Evolutionary conservation across 2,888 invertebrate species (phyloP), one percentile per base, ranked within the genome.

Genomic region (Coelinius sp.): DNA sequence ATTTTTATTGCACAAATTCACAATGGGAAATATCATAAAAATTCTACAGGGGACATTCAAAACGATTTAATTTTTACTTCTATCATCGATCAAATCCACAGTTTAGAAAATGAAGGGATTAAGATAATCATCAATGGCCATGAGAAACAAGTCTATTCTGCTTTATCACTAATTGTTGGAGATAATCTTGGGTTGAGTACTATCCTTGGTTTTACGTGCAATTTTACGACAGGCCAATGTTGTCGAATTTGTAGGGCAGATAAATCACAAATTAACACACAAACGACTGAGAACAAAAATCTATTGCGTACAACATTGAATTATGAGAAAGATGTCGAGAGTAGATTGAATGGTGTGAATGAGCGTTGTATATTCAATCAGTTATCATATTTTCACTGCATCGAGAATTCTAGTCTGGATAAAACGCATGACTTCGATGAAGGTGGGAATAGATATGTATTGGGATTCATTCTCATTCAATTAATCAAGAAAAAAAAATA

Each of bases 371-470:
- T 70, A 62, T 76, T 76, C 67, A 73, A 77, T 49, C 20, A 65
- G 20, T 62, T 76, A 4, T 35, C 38, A 4, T 62, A 73, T 62
- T 77, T 69, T 72, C 70, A 77, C 14, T 63, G 65, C 4, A 66
- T 20, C 1, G 10, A 44, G 38, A 77, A 76, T 68, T 17, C 64
- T 1, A 24, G 20, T 38, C 17, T 76, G 7, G 76, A 78, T 44
- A 31, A 53, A 4, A 76, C 68, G 25, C 78, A 78, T 25, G 76
- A 77, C 62, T 52, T 78, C 7, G 31, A 65, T 25, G 73, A 76
- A 69, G 75, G 73, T 1, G 31, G 74, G 4, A 67, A 74, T 52
- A 59, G 75, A 4, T 65, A 67, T 41, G 75, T 72, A 10, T 31
- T 72, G 12, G 46, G 56, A n/a, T 22, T 71, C 59, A 70, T 78